Evolutionary conservation across 2,888 invertebrate species (phyloP).

Genomic region (Blastobasis adustella): DNA sequence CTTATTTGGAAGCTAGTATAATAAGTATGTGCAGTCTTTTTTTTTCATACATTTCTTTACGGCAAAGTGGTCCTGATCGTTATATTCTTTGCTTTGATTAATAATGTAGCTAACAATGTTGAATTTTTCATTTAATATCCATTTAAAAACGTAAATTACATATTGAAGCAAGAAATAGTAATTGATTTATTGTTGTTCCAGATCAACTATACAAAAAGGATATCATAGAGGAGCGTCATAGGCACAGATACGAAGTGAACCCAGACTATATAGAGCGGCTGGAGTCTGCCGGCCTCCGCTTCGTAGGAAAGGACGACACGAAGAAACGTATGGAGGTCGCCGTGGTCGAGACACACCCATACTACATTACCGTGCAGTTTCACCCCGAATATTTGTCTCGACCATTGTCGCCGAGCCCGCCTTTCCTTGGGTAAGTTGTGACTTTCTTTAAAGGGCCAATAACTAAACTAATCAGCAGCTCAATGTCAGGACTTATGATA

Average conservation of each 20-base stretch:
- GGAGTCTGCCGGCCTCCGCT: constrained; percentile 88
- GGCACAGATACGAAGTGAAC: constrained; percentile 98
- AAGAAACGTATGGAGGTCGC: constrained; percentile 95
- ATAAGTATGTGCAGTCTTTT: constrained; percentile 71
- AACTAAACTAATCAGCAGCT: neutral
- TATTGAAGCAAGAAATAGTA: too few relatives aligned
- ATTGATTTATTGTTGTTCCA: constrained; percentile 37
- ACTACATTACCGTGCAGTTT: constrained; percentile 96
- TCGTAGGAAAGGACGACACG: constrained; percentile 91
- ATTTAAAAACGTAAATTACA: too few relatives aligned
- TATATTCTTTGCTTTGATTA: too few relatives aligned
- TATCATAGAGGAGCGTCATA: constrained; percentile 93
- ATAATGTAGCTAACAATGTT: too few relatives aligned
- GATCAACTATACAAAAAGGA: constrained; percentile 86
- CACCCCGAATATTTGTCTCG: constrained; percentile 98
- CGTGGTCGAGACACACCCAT: constrained; percentile 90
- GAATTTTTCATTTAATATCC: too few relatives aligned
- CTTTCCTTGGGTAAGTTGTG: constrained; percentile 85
- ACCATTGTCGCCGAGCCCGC: constrained; percentile 93
- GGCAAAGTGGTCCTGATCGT: too few relatives aligned
- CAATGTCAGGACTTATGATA: neutral
- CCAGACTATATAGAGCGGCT: constrained; percentile 86
- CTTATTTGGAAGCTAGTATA: constrained; percentile 81
- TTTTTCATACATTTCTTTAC: too few relatives aligned
- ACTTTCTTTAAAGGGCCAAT: neutral